Evolutionary conservation across 2,888 invertebrate genomes (phyloP).

Genomic region (Tridacna crocea): DNA sequence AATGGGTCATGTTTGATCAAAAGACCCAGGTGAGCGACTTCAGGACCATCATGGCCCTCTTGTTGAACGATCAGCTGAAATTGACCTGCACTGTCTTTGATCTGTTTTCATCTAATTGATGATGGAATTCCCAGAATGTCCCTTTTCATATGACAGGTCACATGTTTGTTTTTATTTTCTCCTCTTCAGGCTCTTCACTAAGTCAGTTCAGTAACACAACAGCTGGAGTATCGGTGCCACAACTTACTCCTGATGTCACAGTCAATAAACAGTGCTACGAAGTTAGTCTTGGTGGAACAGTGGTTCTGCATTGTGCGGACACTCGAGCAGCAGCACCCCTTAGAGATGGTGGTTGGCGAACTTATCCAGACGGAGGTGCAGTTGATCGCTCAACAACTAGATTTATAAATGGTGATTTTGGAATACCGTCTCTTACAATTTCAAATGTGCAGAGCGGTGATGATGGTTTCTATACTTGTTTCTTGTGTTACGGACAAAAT

Average conservation of each 20-base stretch:
- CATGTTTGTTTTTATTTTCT: no score
- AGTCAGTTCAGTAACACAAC: background rate
- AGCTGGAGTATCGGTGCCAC: background rate
- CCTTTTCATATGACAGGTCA: no score
- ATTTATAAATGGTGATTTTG: conserved; percentile 54
- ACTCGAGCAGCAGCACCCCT: background rate
- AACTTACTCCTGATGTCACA: conserved; percentile 21
- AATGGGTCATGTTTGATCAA: no score
- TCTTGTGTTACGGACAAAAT: conserved; percentile 35
- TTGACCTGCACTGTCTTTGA: no score
- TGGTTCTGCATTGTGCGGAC: conserved; percentile 32
- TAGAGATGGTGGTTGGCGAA: background rate
- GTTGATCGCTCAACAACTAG: conserved; percentile 26
- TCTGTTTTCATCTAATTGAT: no score
- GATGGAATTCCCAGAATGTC: no score
- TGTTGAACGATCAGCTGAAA: no score
- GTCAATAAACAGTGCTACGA: conserved; percentile 39
- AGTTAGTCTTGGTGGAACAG: conserved; percentile 21
- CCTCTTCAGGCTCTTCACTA: no score
- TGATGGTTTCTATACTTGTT: conserved; percentile 38
- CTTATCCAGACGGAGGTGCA: background rate
- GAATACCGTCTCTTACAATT: conserved; percentile 46
- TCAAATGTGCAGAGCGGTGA: conserved; percentile 34
- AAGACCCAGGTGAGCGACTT: no score
- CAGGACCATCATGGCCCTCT: no score